Conservation (phyloP, 2,113 vertebrate genomes). For the Alethe diademata region DNA sequence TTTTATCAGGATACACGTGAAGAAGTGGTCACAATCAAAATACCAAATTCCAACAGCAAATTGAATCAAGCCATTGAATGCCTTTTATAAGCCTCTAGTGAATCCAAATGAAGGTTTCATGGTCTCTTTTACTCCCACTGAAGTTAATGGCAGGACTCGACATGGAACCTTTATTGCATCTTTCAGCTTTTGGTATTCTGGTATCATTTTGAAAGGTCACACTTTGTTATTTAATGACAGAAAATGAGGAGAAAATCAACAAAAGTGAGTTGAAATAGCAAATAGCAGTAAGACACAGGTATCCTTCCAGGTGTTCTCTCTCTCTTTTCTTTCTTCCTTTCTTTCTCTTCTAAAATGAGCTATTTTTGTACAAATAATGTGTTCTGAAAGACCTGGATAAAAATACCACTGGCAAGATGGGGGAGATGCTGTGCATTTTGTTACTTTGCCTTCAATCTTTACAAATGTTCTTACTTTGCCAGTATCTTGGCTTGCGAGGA, state of each 20-base stretch:
- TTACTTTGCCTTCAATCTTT: not conserved
- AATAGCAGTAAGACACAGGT: not conserved
- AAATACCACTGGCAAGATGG: not conserved
- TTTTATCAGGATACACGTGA: not conserved
- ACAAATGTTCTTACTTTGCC: not conserved
- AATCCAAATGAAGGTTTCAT: constrained; percentile 12
- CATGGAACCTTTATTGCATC: not conserved
- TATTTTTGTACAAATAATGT: not conserved
- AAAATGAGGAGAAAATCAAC: not conserved
- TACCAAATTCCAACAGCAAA: not conserved
- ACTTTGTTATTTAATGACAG: not conserved
- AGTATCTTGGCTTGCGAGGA: not conserved
- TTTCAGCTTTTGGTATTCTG: not conserved
- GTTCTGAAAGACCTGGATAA: not conserved
- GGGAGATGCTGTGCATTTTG: not conserved
- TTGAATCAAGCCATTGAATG: not conserved
- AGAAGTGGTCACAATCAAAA: not conserved
- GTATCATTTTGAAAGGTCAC: not conserved
- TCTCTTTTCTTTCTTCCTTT: not conserved
- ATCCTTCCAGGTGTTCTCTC: not conserved
- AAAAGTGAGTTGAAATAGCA: not conserved
- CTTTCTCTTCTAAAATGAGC: not conserved
- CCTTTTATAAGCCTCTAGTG: not conserved
- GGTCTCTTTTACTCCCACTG: not conserved
- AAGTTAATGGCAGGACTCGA: not conserved